Evolutionary conservation across 2,888 invertebrate species (phyloP).

Genomic region (Pelosia muscerda): DNA sequence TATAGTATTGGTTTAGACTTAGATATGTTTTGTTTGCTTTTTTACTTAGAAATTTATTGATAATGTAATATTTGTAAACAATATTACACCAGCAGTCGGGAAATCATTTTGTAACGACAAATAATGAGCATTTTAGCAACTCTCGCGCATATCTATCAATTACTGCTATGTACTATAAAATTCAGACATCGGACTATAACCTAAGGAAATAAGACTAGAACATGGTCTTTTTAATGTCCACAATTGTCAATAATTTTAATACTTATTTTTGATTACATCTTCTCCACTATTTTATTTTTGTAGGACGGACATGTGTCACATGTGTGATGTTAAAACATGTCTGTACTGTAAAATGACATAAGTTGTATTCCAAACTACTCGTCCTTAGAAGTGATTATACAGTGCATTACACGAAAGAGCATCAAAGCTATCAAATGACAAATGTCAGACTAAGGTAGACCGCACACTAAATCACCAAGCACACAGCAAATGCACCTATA

Average conservation of each 20-base stretch:
- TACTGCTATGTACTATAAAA: neutral
- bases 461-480: too few species aligned
- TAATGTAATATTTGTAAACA: neutral
- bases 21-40: constrained; percentile 4
- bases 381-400: neutral
- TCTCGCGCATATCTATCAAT: neutral
- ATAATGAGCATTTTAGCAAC: neutral
- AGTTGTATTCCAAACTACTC: neutral
- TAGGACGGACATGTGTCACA: neutral
- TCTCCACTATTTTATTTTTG: neutral
- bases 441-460: neutral
- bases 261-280: neutral
- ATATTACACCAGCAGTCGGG: neutral
- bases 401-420: neutral
- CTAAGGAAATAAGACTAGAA: too few species aligned
- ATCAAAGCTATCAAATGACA: too few species aligned
- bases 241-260: neutral
- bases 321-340: too few species aligned
- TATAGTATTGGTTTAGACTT: constrained; percentile 23
- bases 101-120: neutral
- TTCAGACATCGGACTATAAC: neutral
- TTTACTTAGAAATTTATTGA: neutral
- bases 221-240: neutral
- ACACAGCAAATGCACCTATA: too few species aligned
- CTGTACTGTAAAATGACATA: neutral